These are phyloP conservation scores for Enteromius mattozi DNA, from an alignment of 2,797 vertebrate genomes.

Conservation along the genomic window DNA sequence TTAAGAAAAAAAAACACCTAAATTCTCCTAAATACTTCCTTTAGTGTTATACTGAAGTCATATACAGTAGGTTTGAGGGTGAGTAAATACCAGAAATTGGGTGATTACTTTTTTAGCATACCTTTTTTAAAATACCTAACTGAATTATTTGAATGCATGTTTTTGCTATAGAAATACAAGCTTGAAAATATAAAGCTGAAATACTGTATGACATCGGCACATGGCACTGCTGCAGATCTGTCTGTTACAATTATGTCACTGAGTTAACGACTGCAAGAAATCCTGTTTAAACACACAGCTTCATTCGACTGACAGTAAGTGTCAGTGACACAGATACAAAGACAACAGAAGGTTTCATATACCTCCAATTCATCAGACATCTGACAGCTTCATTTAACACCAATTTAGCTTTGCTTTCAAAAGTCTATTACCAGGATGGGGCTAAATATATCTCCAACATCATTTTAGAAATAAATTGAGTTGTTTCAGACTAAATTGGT, in stretches of 20 bases:
- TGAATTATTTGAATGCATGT: neutral
- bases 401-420: slow-evolving; percentile 34
- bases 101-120: neutral
- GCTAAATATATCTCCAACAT: slow-evolving; percentile 43
- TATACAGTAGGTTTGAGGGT: neutral
- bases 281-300: slow-evolving; percentile 12
- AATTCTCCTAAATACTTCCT: no score
- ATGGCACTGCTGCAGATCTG: neutral
- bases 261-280: neutral
- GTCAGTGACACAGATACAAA: slow-evolving; percentile 14
- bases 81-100: neutral
- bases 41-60: neutral
- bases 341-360: slow-evolving; percentile 8
- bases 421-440: slow-evolving; percentile 3
- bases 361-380: slow-evolving; percentile 27
- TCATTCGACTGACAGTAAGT: slow-evolving; percentile 31
- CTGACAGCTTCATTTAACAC: slow-evolving; percentile 47
- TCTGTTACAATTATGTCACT: neutral
- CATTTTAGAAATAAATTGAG: slow-evolving; percentile 18
- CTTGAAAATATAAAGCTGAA: neutral
- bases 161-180: neutral
- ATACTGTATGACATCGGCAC: neutral
- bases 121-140: neutral
- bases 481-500: slow-evolving; percentile 32
- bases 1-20: neutral